Conservation (phyloP, 1,140 invertebrate genomes). For the Pogonomyrmex barbatus region DNA sequence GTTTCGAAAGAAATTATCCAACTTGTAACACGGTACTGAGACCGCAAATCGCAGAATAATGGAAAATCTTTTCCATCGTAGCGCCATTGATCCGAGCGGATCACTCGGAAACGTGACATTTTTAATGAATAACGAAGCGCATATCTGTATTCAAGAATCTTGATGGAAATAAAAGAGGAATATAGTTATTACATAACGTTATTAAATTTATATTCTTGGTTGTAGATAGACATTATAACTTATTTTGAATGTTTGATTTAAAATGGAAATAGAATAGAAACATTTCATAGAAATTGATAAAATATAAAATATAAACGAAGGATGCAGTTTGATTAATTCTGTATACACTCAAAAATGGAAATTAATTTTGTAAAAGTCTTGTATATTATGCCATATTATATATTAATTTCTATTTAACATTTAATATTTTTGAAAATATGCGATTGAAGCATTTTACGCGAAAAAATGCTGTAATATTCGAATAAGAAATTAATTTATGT, state of each 20-base stretch:
- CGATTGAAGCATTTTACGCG: neutral
- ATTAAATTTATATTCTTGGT: neutral
- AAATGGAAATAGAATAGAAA: neutral
- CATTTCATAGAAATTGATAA: neutral
- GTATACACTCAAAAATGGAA: neutral
- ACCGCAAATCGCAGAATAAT: conserved; percentile 59
- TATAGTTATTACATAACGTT: neutral
- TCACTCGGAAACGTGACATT: conserved; percentile 54
- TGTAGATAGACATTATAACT: neutral
- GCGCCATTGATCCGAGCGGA: conserved; percentile 46
- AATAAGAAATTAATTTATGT: conserved; percentile 34
- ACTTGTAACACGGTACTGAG: conserved; percentile 38
- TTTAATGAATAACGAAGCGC: conserved; percentile 36
- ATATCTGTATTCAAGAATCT: conserved; percentile 14
- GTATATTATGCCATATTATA: too few species aligned
- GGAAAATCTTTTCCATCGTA: conserved; percentile 52
- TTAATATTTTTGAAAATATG: conserved; percentile 20
- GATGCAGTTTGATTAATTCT: neutral
- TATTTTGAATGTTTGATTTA: neutral
- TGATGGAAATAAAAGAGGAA: neutral
- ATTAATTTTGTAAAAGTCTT: neutral
- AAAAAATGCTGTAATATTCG: conserved; percentile 1
- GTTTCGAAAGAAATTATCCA: conserved; percentile 71
- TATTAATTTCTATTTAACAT: neutral
- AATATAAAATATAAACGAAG: neutral